These are phyloP conservation scores for Neolamprologus sp. DNA, from an alignment of 2,113 vertebrate species.

Conservation along the genomic window DNA sequence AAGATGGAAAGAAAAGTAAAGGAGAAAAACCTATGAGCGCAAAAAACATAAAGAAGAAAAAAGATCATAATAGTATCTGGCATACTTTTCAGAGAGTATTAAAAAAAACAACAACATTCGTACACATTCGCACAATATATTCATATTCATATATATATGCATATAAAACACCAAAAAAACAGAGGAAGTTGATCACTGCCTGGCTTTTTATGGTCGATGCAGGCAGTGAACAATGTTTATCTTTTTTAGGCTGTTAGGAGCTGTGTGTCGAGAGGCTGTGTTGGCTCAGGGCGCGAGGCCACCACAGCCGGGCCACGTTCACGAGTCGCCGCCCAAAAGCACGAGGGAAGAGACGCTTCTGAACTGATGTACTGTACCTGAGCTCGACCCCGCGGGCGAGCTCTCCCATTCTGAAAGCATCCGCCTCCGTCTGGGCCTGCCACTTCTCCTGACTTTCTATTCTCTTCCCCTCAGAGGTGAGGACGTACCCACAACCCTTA, in stretches of 20 bases:
- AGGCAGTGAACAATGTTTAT: conserved; percentile 52
- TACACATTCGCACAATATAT: conserved; percentile 75
- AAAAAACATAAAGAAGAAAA: conserved; percentile 16
- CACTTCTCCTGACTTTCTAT: conserved; percentile 29
- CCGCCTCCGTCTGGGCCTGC: conserved; percentile 26
- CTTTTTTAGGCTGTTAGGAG: conserved; percentile 59
- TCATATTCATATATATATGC: conserved; percentile 72
- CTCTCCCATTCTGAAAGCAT: conserved; percentile 32
- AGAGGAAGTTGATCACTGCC: conserved; percentile 59
- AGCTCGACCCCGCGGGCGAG: conserved; percentile 26
- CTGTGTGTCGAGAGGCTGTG: conserved; percentile 74
- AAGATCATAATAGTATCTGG: conserved; percentile 59
- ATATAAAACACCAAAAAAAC: conserved; percentile 75
- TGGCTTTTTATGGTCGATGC: conserved; percentile 67
- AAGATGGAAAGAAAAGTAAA: conserved; percentile 45
- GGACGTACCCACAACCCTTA: background rate
- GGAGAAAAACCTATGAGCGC: conserved; percentile 17
- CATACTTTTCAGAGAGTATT: conserved; percentile 64
- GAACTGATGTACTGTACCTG: conserved; percentile 27
- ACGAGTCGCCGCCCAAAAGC: conserved; percentile 30
- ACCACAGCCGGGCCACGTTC: conserved; percentile 49
- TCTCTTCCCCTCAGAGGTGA: conserved; percentile 15
- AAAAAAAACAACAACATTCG: conserved; percentile 71
- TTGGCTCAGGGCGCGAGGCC: conserved; percentile 71
- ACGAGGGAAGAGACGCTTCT: conserved; percentile 31